phyloP scores from a whole-genome alignment of 1,140 invertebrate genomes.

The Drosophila sp. region DNA sequence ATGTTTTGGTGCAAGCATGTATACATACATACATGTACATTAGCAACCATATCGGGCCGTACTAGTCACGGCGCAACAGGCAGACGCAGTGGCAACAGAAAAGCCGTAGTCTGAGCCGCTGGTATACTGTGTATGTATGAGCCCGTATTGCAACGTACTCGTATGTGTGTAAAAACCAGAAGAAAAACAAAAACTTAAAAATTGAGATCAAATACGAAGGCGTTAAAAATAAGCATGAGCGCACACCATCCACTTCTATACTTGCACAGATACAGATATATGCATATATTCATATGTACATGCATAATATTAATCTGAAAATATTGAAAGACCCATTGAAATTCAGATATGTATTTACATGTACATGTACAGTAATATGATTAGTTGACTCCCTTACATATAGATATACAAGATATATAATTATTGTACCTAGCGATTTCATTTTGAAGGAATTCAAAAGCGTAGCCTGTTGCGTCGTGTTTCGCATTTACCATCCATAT shows the following conservation, averaged over 20 bases:
- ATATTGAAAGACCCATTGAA: neutral
- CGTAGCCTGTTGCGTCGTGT: slow-evolving; percentile 65
- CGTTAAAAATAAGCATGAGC: slow-evolving; percentile 27
- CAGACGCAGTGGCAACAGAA: slow-evolving; percentile 42
- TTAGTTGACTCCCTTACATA: neutral
- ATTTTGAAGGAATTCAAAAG: slow-evolving; percentile 15
- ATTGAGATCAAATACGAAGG: slow-evolving; percentile 60
- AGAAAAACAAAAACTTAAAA: slow-evolving; percentile 58
- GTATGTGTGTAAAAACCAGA: slow-evolving; percentile 14
- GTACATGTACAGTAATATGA: neutral
- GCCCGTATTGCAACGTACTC: neutral
- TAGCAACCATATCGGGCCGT: slow-evolving; percentile 18
- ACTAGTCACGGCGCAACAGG: slow-evolving; percentile 46
- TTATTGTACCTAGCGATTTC: neutral
- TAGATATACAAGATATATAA: too few species aligned
- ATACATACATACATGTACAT: slow-evolving; percentile 13
- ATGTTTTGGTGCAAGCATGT: neutral
- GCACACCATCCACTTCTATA: slow-evolving; percentile 45
- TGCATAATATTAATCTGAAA: neutral
- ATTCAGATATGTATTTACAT: neutral
- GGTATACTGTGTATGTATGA: slow-evolving; percentile 17
- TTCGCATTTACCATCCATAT: slow-evolving; percentile 37
- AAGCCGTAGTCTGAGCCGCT: slow-evolving; percentile 25
- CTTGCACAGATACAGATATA: neutral
- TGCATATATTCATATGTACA: slow-evolving; percentile 1